These are phyloP conservation scores for Meloidogyne floridensis DNA, from an alignment of 1,140 invertebrate genomes.

Conservation along the genomic window DNA sequence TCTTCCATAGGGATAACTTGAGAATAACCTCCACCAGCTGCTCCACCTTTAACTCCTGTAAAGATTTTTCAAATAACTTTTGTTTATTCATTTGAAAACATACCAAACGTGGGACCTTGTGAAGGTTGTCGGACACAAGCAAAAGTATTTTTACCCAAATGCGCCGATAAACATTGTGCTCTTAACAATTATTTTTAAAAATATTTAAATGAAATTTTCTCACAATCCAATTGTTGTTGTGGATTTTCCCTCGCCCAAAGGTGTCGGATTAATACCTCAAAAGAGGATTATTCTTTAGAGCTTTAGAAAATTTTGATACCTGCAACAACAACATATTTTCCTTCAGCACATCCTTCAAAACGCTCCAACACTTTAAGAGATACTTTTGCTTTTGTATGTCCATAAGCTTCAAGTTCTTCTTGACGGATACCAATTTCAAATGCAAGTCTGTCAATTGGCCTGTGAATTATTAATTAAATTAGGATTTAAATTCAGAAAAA, in stretches of 20 bases:
- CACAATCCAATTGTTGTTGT: constrained; percentile 89
- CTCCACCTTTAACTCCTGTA: constrained; percentile 76
- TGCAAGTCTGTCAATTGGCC: constrained; percentile 70
- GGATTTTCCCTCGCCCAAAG: constrained; percentile 92
- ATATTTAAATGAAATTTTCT: background rate
- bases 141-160: constrained; percentile 83
- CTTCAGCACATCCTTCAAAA: constrained; percentile 74
- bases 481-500: too few relatives aligned
- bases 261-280: constrained; percentile 85
- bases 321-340: constrained; percentile 91
- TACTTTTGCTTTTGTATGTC: constrained; percentile 93
- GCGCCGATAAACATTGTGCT: constrained; percentile 84
- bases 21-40: constrained; percentile 89
- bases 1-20: constrained; percentile 98
- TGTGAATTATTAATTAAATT: too few relatives aligned
- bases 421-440: constrained; percentile 81
- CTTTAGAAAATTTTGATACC: constrained; percentile 70
- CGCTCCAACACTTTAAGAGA: constrained; percentile 79
- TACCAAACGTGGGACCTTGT: constrained; percentile 96
- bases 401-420: constrained; percentile 85
- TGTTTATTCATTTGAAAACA: background rate
- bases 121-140: constrained; percentile 96
- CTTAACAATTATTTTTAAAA: background rate
- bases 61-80: background rate
- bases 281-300: constrained; percentile 24